These are phyloP conservation scores for Probaryconus sp. DNA, from an alignment of 1,140 invertebrate genomes.

Conservation along the genomic window DNA sequence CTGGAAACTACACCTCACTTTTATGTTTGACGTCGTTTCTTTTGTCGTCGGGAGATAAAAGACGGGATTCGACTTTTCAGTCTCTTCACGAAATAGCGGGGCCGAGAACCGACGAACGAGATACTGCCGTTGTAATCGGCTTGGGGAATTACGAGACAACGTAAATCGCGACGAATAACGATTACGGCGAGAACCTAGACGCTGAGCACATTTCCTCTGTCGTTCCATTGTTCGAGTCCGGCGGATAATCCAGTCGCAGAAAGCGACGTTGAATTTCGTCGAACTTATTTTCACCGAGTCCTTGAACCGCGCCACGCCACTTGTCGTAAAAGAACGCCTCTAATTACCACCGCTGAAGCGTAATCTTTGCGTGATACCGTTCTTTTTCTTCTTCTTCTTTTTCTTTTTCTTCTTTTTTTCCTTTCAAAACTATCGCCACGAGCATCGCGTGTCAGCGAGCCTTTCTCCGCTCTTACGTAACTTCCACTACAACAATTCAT, in stretches of 20 bases:
- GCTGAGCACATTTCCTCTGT: slow-evolving; percentile 28
- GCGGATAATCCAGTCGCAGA: slow-evolving; percentile 32
- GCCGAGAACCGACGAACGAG: slow-evolving; percentile 28
- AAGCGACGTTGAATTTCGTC: slow-evolving; percentile 28
- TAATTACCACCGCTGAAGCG: slow-evolving; percentile 28
- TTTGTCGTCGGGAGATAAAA: slow-evolving; percentile 37
- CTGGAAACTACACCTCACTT: slow-evolving; percentile 45
- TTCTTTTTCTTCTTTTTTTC: not conserved
- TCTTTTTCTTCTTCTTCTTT: not conserved
- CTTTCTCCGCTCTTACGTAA: slow-evolving; percentile 9
- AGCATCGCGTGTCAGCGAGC: slow-evolving; percentile 26
- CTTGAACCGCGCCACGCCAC: slow-evolving; percentile 23
- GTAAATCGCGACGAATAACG: slow-evolving; percentile 55
- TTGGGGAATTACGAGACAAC: slow-evolving; percentile 59
- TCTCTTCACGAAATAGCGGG: slow-evolving; percentile 38
- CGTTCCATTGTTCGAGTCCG: slow-evolving; percentile 36
- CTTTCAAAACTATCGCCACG: slow-evolving; percentile 4
- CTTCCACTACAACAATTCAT: slow-evolving; percentile 27
- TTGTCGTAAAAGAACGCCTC: slow-evolving; percentile 31
- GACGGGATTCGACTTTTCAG: slow-evolving; percentile 44
- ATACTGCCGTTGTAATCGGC: slow-evolving; percentile 55
- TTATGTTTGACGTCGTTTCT: slow-evolving; percentile 44
- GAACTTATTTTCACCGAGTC: slow-evolving; percentile 23
- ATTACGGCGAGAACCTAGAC: slow-evolving; percentile 6
- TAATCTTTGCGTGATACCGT: slow-evolving; percentile 37